Evolutionary conservation across 2,888 invertebrate genomes (phyloP).

Genomic region (Creontiades dilutus): DNA sequence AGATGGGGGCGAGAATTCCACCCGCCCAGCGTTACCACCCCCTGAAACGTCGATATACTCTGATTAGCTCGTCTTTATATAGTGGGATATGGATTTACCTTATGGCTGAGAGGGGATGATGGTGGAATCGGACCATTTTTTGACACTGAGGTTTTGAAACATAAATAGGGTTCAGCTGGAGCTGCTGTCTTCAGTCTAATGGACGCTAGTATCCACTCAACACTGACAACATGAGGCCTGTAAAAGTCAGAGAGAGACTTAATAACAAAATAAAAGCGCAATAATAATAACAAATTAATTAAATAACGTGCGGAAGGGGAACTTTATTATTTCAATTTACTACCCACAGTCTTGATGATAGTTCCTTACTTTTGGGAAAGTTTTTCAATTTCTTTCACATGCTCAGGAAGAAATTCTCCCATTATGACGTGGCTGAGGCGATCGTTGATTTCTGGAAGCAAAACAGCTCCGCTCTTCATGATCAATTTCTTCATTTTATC

Average conservation of each 20-base stretch:
- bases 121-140: constrained; percentile 76
- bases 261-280: not conserved
- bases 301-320: not conserved
- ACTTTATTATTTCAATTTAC: not conserved
- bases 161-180: constrained; percentile 80
- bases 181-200: constrained; percentile 83
- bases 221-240: constrained; percentile 83
- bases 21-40: too few relatives aligned
- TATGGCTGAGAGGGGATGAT: constrained; percentile 82
- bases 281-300: not conserved
- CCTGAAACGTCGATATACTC: too few relatives aligned
- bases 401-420: constrained; percentile 79
- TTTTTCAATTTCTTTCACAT: constrained; percentile 59
- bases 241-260: not conserved
- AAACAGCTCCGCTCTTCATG: constrained; percentile 90
- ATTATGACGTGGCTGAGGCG: constrained; percentile 90
- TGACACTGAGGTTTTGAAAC: constrained; percentile 44
- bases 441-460: constrained; percentile 87
- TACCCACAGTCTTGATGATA: not conserved
- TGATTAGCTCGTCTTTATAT: too few relatives aligned
- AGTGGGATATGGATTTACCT: too few relatives aligned
- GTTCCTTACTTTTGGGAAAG: constrained; percentile 51
- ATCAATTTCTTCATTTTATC: constrained; percentile 86
- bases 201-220: constrained; percentile 89
- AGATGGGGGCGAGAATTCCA: too few relatives aligned